Base-by-base conservation (phyloP, 2,888 invertebrate genomes). In the Caenorhabditis angaria region DNA sequence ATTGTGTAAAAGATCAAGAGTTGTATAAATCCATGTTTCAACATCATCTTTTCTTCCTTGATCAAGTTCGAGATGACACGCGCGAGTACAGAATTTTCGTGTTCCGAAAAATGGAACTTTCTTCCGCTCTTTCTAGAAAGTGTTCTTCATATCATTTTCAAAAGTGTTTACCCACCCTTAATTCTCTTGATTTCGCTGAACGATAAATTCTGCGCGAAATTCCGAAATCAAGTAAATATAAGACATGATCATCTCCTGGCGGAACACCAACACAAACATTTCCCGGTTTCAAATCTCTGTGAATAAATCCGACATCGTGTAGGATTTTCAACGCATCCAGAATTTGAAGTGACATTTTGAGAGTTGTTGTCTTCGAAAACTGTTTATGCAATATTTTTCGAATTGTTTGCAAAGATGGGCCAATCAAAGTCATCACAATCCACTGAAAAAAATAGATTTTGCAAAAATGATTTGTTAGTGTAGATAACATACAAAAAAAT, bases 161-260 rank as follows among this genome's bases (percentile, higher is more conserved):
- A 32, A 5, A 32, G 32, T 10, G 22, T 22, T n/a, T n/a, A 47
- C 54, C 12, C 18, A 70, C 70, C 27, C 70, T 24, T 1, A 63
- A 32, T 6, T 50, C 56, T 20, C 55, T 51, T 5, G 51, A 60
- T 25, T 59, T 63, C 0, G 5, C 24, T 28, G 56, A 62, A 22
- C 62, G 61, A 41, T 63, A 70, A 47, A 70, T 66, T 0, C 70
- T 54, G 25, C 82, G 59, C 51, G 76, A 78, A n/a, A 82, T 74
- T 0, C 82, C 82, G 65, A 82, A 82, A 58, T 82, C 82, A 50
- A 82, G 74, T 25, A 82, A 57, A 62, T 67, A 81, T 27, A 82
- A 51, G 12, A 59, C 56, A 28, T 76, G 41, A 10, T 81, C 77
- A 12, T 69, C 65, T 1, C 54, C 51, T 10, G 73, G 72, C 32